Conservation (phyloP, 2,113 vertebrate species). For the Nettapus auritus region DNA sequence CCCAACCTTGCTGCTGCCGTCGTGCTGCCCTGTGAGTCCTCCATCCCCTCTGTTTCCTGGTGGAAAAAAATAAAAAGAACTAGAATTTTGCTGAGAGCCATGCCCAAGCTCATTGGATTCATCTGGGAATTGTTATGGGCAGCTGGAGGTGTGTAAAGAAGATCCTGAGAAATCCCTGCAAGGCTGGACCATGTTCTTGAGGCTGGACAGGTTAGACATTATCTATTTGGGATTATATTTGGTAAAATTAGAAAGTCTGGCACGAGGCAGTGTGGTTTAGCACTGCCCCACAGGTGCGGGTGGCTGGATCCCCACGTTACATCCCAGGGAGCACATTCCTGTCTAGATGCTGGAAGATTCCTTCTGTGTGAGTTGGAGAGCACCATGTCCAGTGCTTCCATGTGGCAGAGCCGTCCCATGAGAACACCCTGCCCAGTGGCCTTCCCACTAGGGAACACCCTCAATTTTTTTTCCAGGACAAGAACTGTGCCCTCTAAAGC, state of each 20-base stretch:
- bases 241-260: not conserved
- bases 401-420: too few species aligned
- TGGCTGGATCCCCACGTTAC: not conserved
- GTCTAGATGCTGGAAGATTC: not conserved
- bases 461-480: not conserved
- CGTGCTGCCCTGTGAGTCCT: not conserved
- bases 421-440: too few species aligned
- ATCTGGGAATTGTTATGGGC: not conserved
- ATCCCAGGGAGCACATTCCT: not conserved
- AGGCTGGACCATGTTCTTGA: fast-evolving
- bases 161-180: not conserved
- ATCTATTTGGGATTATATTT: not conserved
- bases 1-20: constrained; percentile 57
- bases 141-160: not conserved
- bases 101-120: not conserved
- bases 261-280: not conserved
- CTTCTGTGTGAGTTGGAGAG: not conserved
- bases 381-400: not conserved
- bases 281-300: not conserved
- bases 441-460: not conserved
- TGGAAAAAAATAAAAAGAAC: not conserved
- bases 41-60: constrained; percentile 34
- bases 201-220: not conserved
- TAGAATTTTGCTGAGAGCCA: not conserved
- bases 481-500: not conserved